phyloP scores from a whole-genome alignment of 2,888 invertebrate genomes.

The Mesopsocus fuscifrons region DNA sequence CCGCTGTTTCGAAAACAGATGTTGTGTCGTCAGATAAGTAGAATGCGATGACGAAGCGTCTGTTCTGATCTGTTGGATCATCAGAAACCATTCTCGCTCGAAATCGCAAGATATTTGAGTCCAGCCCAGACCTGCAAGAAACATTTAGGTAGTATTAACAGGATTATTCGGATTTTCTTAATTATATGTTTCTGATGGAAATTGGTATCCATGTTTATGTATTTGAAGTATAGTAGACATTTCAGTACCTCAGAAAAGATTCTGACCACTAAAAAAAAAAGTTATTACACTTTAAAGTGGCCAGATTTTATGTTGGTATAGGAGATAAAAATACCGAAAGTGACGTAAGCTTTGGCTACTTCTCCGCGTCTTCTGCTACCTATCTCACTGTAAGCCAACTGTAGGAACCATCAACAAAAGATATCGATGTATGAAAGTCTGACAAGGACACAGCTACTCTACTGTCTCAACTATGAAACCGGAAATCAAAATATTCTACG shows the following conservation, averaged over 20 bases:
- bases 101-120: conserved; percentile 61
- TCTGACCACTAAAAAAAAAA: too few species aligned
- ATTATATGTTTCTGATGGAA: not conserved
- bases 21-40: conserved; percentile 69
- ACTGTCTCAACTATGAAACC: too few species aligned
- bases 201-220: not conserved
- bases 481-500: too few species aligned
- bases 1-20: conserved; percentile 57
- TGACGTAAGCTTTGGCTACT: too few species aligned
- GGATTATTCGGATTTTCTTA: conserved; percentile 10
- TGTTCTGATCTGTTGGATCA: conserved; percentile 38
- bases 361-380: too few species aligned
- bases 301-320: too few species aligned
- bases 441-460: too few species aligned
- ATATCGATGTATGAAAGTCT: too few species aligned
- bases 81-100: conserved; percentile 56
- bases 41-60: conserved; percentile 65
- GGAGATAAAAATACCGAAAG: too few species aligned
- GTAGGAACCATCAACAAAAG: too few species aligned
- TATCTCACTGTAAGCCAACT: too few species aligned
- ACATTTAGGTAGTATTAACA: not conserved
- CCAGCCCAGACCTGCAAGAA: conserved; percentile 38
- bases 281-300: too few species aligned
- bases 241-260: not conserved
- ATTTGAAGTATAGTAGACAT: conserved; percentile 2